phyloP scores from a whole-genome alignment of 2,113 vertebrate genomes.

The Xiphophorus couchianus region DNA sequence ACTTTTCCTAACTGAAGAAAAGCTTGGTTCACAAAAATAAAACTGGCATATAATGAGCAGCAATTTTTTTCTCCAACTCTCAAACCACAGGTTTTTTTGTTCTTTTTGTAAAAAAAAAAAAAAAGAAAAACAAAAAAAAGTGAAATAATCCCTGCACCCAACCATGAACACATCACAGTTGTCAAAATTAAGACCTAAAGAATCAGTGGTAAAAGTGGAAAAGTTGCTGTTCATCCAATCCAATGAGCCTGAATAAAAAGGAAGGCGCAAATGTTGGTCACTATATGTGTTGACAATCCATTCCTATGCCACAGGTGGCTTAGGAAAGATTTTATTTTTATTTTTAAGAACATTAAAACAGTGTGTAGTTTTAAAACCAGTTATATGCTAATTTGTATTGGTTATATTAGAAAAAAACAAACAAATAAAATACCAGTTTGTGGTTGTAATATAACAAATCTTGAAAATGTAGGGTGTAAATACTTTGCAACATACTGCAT shows the following conservation, averaged over 20 bases:
- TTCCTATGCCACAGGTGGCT: too few relatives aligned
- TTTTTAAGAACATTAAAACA: too few relatives aligned
- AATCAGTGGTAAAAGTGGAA: neutral
- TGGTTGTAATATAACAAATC: neutral
- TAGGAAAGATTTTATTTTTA: too few relatives aligned
- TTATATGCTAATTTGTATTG: too few relatives aligned
- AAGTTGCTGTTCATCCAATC: neutral
- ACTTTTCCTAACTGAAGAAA: neutral
- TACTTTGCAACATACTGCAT: neutral
- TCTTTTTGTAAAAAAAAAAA: too few relatives aligned
- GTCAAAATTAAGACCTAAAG: neutral
- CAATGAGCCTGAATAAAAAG: too few relatives aligned
- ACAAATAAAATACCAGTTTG: neutral
- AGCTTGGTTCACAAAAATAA: slow-evolving; percentile 17
- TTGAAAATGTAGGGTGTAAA: neutral
- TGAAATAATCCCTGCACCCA: too few relatives aligned
- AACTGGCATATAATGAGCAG: neutral
- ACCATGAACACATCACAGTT: neutral
- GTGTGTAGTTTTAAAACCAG: too few relatives aligned
- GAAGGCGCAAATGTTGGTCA: too few relatives aligned
- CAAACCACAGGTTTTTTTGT: neutral
- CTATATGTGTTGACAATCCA: too few relatives aligned
- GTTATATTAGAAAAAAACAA: neutral
- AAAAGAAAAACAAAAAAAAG: too few relatives aligned
- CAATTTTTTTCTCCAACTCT: slow-evolving; percentile 9